Evolutionary conservation across 2,888 invertebrate genomes (phyloP), one percentile per base, ranked within the genome.

Genomic region (Tromatobia lineatoria): DNA sequence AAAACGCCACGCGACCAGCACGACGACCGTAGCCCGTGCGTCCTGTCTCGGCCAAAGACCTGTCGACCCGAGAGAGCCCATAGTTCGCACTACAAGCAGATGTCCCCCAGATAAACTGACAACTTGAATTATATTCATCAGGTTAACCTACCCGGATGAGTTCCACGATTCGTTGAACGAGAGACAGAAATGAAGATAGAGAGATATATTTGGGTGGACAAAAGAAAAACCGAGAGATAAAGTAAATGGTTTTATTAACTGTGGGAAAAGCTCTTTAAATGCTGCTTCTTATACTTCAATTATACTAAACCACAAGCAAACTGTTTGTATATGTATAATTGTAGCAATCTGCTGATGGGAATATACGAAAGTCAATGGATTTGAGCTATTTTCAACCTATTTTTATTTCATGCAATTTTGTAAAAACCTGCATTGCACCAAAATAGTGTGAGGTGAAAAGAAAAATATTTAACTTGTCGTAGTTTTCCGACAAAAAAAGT

Each of bases 211-310:
- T 38, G 45, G 83, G 76, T 76, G 18, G 64, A 34, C 54, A 47
- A 69, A 69, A 69, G 52, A 67, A 69, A 38, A 66, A 79, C 69
- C 66, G 57, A 52, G 81, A 91, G 91, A 93, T 92, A 91, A 92
- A 91, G 90, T 92, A 92, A 93, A 92, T 93, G 91, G 92, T 91
- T 93, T 92, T 92, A 93, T 93, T 92, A 89, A 91, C 90, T 92
- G 93, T 93, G 92, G 92, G 92, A 93, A 93, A 89, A 83, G 78
- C 67, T n/a, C 69, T 38, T 69, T 52, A 69, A 80, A 69, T 82
- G 29, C 64, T 66, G 8, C 11, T 67, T 15, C 15, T 15, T 18
- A 45, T 47, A 29, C 13, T 13, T 25, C 29, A 54, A 42, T 77
- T 25, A 10, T 64, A 50, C 25, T 25, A 57, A 57, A 29, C 25